Base-by-base conservation (phyloP, 2,888 invertebrate species). In the Ethmia dodecea region DNA sequence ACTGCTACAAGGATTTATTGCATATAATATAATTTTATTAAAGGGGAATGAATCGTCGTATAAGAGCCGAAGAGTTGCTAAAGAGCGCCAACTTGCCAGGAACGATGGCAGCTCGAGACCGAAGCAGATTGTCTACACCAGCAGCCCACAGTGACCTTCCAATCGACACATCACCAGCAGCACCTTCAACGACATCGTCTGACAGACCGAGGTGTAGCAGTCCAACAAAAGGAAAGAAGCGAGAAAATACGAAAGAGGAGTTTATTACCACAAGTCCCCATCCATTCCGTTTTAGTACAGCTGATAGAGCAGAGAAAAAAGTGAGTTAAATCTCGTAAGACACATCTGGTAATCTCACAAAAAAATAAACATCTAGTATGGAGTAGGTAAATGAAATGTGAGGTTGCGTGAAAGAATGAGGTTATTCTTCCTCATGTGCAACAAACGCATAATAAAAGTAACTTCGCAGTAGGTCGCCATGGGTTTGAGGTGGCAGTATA, bases 51-150 rank as follows among this genome's bases (percentile, higher is more conserved):
- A 91, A 91, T 54, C 90, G 90, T 48, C 90, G 89, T 54, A 89
- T 93, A 22, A 80, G 93, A 38, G 89, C 93, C 0, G 91, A 92
- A 48, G 92, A 93, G 67, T 79, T 93, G 84, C 66, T 93, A 32
- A 89, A 88, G 40, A 86, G 87, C 1, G 88, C 93, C 0, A 89
- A 89, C 20, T 75, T 90, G 38, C 93, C 93, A 0, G 91, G 91
- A 0, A 89, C 89, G 1, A 92, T 92, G 91, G 91, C 90, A 0
- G 81, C 89, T 33, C 76, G 92, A 15, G 91, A 92, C 47, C 71
- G 80, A 5, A 84, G 84, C 39, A 68, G 76, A 3, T 62, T 72
- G 3, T 86, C 86, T 1, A 84, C 86, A 0, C 86, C 86, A 1
- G 86, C 74, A 1, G 86, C 83, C 1, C 86, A 84, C 41, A 86